These are phyloP conservation scores for Mesembrinibis cayennensis DNA, from an alignment of 2,113 vertebrate genomes.

Conservation along the genomic window DNA sequence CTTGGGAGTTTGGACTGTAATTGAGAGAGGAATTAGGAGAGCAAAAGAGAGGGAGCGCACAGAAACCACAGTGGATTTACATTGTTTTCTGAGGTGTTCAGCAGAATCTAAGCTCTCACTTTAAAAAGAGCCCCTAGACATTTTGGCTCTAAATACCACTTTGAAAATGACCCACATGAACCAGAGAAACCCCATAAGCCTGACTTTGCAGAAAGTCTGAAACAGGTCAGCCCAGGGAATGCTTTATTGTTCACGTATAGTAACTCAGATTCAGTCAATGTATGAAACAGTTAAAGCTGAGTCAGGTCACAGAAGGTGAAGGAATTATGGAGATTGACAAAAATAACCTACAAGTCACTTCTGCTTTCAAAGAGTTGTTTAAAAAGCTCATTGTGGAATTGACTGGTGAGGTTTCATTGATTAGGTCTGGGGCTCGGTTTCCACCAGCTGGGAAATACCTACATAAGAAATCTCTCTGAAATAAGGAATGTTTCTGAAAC, in stretches of 20 bases:
- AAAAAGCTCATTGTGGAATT: slow-evolving; percentile 6
- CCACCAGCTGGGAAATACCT: not conserved
- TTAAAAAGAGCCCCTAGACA: not conserved
- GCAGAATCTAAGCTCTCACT: not conserved
- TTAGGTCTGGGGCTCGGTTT: not conserved
- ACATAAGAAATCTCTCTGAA: not conserved
- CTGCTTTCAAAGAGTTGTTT: not conserved
- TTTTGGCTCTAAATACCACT: not conserved
- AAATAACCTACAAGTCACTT: not conserved
- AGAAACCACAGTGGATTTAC: not conserved
- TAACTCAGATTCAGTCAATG: not conserved
- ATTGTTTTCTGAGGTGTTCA: not conserved
- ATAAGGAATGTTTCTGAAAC: not conserved
- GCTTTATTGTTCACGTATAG: not conserved
- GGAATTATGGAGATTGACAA: not conserved
- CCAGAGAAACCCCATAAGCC: not conserved
- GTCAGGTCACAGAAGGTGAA: not conserved
- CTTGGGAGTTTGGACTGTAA: not conserved
- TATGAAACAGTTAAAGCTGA: not conserved
- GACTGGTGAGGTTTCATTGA: not conserved
- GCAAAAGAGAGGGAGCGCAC: not conserved
- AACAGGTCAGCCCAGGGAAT: not conserved
- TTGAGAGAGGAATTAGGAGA: not conserved
- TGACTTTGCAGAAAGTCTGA: not conserved
- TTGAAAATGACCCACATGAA: not conserved